Percentiles rank a stretch among this genome's conserved stretches.
Conservation (phyloP, 2,888 invertebrate species). For the Nebria salina region DNA sequence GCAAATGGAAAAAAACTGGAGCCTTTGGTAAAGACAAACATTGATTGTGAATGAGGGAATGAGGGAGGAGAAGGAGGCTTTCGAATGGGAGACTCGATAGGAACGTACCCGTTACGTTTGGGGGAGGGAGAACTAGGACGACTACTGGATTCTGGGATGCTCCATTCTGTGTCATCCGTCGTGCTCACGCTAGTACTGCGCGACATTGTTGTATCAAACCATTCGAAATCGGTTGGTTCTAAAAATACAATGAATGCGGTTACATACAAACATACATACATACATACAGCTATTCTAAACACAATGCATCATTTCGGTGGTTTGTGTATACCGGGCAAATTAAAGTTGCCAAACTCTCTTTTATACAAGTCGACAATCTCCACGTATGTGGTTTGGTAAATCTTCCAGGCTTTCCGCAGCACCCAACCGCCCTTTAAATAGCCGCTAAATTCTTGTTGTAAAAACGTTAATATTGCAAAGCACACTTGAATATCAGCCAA, state of each 20-base stretch:
- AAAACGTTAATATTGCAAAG: constrained; percentile 71
- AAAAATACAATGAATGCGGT: background rate
- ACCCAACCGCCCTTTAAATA: constrained; percentile 74
- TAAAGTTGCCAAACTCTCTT: constrained; percentile 60
- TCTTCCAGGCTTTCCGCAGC: constrained; percentile 74
- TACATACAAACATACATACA: no score
- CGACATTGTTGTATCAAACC: constrained; percentile 18
- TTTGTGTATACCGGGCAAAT: constrained; percentile 50
- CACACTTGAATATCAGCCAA: constrained; percentile 74
- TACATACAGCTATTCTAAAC: background rate
- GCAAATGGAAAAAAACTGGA: constrained; percentile 33
- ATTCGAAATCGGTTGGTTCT: constrained; percentile 43
- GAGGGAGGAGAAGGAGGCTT: constrained; percentile 12
- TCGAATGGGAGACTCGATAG: constrained; percentile 38
- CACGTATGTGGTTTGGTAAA: constrained; percentile 71
- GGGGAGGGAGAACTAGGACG: constrained; percentile 17
- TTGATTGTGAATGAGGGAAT: constrained; percentile 52
- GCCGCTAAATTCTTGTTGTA: constrained; percentile 72
- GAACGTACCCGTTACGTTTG: constrained; percentile 40
- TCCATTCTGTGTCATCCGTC: constrained; percentile 23
- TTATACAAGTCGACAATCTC: constrained; percentile 68
- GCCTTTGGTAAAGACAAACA: constrained; percentile 44
- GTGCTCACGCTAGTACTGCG: constrained; percentile 16
- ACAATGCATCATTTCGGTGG: background rate
- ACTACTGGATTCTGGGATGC: constrained; percentile 36